Base-by-base conservation (phyloP, 2,888 invertebrate species). In the Eledona agricola region DNA sequence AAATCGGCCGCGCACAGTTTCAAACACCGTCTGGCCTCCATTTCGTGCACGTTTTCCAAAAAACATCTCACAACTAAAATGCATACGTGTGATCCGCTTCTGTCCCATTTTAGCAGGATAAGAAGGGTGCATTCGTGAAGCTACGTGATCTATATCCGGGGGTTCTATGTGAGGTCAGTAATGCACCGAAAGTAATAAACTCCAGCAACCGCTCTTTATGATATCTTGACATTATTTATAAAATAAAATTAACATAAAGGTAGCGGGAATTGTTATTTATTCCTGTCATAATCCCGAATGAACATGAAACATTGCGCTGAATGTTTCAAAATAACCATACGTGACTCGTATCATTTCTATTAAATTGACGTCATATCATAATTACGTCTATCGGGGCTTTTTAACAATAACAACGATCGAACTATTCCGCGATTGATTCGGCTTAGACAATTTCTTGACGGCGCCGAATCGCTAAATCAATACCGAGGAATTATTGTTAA, bases 311-410 rank as follows among this genome's bases (percentile, higher is more conserved):
- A 37, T 47, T 47, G 20, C 3, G 29, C 12, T 29, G 28, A 37
- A 47, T 17, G 29, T 13, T 20, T 15, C 23, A 23, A 49, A 49
- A 49, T 20, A 38, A 49, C 49, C 22, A 38, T 50, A 50, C 50
- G 50, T 50, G 50, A 50, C 50, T 50, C 32, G 32, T 32, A 42
- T 23, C 32, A 42, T 42, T 50, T 38, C 37, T 29, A 20, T 32
- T 15, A 34, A 25, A 40, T 32, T 50, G 50, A 50, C 50, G 50
- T 50, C 50, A 50, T 23, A 16, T 23, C 20, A 20, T 42, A 40
- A 40, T 50, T 25, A 26, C 16, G 11, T 50, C 32, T n/a, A 40
- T 47, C 35, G 26, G 6, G 23, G 37, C 23, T 37, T 35, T 37
- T n/a, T n/a, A n/a, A n/a, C n/a, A n/a, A n/a, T n/a, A n/a, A n/a